Conservation (phyloP, 2,797 vertebrate species). For the Sebastes paucispinis region DNA sequence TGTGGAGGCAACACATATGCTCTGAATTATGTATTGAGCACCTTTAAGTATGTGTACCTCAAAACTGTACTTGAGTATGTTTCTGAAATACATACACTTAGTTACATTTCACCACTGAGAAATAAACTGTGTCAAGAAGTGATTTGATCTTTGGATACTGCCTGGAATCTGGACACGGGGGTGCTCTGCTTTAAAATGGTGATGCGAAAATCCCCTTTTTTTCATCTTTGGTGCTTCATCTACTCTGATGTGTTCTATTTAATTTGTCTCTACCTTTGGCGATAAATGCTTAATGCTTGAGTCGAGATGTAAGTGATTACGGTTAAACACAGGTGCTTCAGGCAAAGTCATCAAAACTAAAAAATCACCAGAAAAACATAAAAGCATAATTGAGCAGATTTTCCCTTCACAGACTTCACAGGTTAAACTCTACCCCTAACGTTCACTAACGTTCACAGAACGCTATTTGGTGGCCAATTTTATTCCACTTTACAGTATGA, state of each 20-base stretch:
- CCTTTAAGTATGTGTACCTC: not conserved
- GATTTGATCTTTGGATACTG: not conserved
- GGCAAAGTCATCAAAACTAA: conserved; percentile 26
- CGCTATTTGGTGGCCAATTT: not conserved
- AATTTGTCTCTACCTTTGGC: conserved; percentile 11
- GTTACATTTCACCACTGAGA: not conserved
- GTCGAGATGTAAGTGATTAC: conserved; percentile 29
- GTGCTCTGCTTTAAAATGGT: not conserved
- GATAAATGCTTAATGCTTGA: not conserved
- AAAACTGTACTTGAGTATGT: not conserved
- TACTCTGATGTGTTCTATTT: conserved; percentile 9
- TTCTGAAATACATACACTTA: not conserved
- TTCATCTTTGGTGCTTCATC: not conserved
- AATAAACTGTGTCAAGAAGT: not conserved
- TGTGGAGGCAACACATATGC: no score
- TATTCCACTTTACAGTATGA: not conserved
- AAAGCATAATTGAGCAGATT: conserved; percentile 13
- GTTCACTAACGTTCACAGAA: not conserved
- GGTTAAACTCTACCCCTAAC: conserved; percentile 16
- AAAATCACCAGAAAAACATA: conserved; percentile 23
- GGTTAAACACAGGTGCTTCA: not conserved
- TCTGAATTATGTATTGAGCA: no score
- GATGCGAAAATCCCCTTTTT: not conserved
- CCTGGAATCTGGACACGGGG: not conserved
- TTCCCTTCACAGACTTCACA: conserved; percentile 21